phyloP scores from a whole-genome alignment of 2,888 invertebrate genomes.

The Drosophila barbarae region DNA sequence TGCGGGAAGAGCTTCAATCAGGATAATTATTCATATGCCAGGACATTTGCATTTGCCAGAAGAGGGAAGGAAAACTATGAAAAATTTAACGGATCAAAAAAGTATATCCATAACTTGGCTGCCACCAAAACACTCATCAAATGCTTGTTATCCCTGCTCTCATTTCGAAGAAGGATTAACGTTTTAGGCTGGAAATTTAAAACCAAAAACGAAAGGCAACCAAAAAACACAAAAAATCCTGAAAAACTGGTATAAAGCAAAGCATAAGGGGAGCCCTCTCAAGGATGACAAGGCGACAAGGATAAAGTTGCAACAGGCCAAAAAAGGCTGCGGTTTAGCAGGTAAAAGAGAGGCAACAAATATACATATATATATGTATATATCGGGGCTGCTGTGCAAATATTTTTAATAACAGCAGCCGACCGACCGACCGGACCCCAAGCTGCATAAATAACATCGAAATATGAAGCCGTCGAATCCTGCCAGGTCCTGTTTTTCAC shows the following conservation, averaged over 20 bases:
- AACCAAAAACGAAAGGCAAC: slow-evolving; percentile 46
- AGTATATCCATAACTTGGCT: not conserved
- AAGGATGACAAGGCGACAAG: slow-evolving; percentile 36
- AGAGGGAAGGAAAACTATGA: not conserved
- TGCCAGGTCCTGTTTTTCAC: slow-evolving; percentile 6
- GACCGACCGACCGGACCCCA: slow-evolving; percentile 24
- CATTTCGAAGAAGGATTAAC: slow-evolving; percentile 54
- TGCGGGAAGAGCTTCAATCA: slow-evolving; percentile 36
- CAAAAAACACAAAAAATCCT: slow-evolving; percentile 9
- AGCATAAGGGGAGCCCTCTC: slow-evolving; percentile 3
- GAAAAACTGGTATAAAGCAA: slow-evolving; percentile 52
- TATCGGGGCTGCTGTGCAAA: slow-evolving; percentile 42
- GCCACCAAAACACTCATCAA: not conserved
- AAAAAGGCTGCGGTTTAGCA: slow-evolving; percentile 34
- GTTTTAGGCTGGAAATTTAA: slow-evolving; percentile 61
- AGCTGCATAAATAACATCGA: slow-evolving; percentile 65
- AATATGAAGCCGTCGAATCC: slow-evolving; percentile 55
- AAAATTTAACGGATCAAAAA: not conserved
- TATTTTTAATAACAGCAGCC: slow-evolving; percentile 63
- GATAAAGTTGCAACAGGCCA: slow-evolving; percentile 38
- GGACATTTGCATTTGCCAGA: slow-evolving; percentile 45
- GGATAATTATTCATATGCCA: slow-evolving; percentile 53
- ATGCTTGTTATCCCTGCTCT: not conserved
- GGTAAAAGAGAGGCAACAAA: slow-evolving; percentile 13
- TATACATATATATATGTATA: not conserved